phyloP scores from a whole-genome alignment of 2,888 invertebrate species.

The Cacoxenus indagator region DNA sequence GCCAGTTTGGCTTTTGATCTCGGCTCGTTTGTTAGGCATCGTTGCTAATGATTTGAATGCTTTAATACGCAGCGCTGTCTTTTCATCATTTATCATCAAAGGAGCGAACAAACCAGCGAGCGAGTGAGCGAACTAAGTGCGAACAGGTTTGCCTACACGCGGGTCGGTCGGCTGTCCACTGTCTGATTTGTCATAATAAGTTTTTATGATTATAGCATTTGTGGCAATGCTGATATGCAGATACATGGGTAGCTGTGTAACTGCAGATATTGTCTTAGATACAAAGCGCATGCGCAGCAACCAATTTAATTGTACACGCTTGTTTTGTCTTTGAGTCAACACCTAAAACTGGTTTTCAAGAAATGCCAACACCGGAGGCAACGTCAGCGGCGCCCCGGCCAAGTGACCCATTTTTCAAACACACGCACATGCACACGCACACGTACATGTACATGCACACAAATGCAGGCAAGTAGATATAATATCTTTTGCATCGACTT shows the following conservation, averaged over 20 bases:
- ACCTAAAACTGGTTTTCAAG: slow-evolving; percentile 2
- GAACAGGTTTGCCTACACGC: slow-evolving; percentile 10
- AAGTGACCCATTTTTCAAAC: slow-evolving; percentile 18
- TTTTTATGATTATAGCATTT: slow-evolving; percentile 32
- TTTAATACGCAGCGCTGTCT: slow-evolving; percentile 55
- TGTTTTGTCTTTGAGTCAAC: background rate
- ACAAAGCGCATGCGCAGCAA: background rate
- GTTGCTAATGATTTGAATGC: slow-evolving; percentile 67
- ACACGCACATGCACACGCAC: background rate
- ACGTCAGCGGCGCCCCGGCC: slow-evolving; percentile 6
- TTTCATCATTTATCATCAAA: slow-evolving; percentile 59
- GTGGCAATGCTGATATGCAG: slow-evolving; percentile 41
- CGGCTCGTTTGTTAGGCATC: slow-evolving; percentile 66
- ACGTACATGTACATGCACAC: background rate
- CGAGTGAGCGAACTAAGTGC: background rate
- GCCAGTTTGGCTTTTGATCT: slow-evolving; percentile 42
- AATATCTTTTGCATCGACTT: background rate
- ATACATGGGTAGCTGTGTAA: slow-evolving; percentile 8
- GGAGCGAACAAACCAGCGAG: slow-evolving; percentile 9
- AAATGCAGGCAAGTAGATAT: background rate
- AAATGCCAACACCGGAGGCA: background rate
- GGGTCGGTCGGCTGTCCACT: background rate
- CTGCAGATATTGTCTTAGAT: slow-evolving; percentile 25
- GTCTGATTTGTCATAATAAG: slow-evolving; percentile 37
- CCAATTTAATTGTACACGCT: background rate